Base-by-base conservation (phyloP, 2,797 vertebrate genomes). In the Microctenopoma stevenorrisi region DNA sequence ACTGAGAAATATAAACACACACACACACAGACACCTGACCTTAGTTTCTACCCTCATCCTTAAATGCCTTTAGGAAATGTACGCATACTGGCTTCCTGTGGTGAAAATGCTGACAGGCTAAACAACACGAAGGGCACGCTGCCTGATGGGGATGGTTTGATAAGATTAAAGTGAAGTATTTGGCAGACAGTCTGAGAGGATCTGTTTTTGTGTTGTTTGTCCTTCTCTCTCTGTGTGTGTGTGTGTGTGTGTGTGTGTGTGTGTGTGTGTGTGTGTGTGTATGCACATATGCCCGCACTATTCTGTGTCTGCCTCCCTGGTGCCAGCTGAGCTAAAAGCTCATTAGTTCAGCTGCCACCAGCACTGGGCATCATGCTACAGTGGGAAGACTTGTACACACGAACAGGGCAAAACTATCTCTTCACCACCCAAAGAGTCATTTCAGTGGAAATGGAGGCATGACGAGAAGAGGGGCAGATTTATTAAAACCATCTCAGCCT, bases 101-200 rank as follows among this genome's bases (percentile, higher is more conserved):
- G 91, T 86, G 81, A 88, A 90, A 91, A 90, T 53, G 87, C 91
- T 93, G 91, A 93, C 91, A 82, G 89, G 90, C 89, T 85, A 86
- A 90, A 91, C 84, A 81, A 86, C 82, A 82, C 52, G 13, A 51
- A 74, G 87, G 88, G 84, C 86, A 78, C 79, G 66, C 87, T 91
- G 91, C 79, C 89, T 85, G 93, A 93, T 94, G 91, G 83, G 91
- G 91, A 92, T 86, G 79, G 92, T 92, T 94, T 94, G 94, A 95
- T 96, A 94, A 96, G 94, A 95, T 95, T 95, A 95, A 92, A 92
- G 91, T 75, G 86, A 86, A 91, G 92, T 92, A 91, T 91, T 90
- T 92, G 87, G 93, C 91, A 94, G 91, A 82, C 91, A 85, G 91
- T 82, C 83, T 81, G 78, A 76, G 79, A 78, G 77, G 72, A 72